Conservation (phyloP, 2,888 invertebrate genomes). For the Hetaerina titia region DNA sequence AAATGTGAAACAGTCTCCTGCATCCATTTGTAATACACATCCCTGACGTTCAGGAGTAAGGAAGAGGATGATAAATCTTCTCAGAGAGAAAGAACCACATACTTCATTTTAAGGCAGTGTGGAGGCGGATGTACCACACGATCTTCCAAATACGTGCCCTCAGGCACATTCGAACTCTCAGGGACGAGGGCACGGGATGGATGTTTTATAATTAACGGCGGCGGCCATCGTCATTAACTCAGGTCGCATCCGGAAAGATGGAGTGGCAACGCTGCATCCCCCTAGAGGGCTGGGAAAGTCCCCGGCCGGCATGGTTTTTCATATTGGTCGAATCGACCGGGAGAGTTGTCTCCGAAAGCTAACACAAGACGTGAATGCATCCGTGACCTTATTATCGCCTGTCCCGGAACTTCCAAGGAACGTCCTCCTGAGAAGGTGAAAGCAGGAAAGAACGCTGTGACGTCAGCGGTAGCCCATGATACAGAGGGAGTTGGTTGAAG, state of each 20-base stretch:
- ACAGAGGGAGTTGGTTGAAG: not conserved
- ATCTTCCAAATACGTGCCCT: not conserved
- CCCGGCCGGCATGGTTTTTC: not conserved
- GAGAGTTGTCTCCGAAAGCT: not conserved
- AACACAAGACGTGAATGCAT: slow-evolving; percentile 42
- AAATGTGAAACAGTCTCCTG: too few relatives aligned
- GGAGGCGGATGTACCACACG: not conserved
- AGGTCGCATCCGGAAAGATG: slow-evolving; percentile 1
- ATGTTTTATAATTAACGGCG: not conserved
- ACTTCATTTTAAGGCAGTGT: not conserved
- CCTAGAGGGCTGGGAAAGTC: not conserved
- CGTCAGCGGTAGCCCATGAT: not conserved
- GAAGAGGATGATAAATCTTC: not conserved
- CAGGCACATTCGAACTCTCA: not conserved
- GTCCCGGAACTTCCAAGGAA: slow-evolving; percentile 33
- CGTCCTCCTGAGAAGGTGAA: slow-evolving; percentile 63
- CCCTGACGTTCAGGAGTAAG: not conserved
- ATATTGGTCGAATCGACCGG: not conserved
- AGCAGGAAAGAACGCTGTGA: slow-evolving; percentile 26
- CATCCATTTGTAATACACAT: not conserved
- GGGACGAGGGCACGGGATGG: slow-evolving; percentile 12
- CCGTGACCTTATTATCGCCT: slow-evolving; percentile 58
- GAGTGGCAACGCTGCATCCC: not conserved
- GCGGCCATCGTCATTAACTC: not conserved
- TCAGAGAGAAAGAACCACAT: not conserved